Evolutionary conservation across 2,113 vertebrate genomes (phyloP).

Genomic region (Poeciliopsis prolifica): DNA sequence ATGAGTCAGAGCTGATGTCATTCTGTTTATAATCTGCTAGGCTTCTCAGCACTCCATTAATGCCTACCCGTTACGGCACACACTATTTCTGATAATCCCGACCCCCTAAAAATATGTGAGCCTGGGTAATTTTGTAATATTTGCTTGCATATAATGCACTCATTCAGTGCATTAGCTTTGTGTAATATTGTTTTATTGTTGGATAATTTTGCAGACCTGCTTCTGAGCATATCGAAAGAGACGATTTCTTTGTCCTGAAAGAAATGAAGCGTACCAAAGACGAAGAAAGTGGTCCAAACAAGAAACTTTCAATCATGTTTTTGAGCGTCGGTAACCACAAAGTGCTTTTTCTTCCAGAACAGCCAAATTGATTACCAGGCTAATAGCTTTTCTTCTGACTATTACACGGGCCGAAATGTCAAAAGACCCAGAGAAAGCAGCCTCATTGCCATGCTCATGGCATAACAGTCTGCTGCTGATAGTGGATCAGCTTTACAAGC

Average conservation of each 20-base stretch:
- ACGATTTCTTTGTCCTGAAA: slow-evolving; percentile 44
- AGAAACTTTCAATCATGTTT: slow-evolving; percentile 67
- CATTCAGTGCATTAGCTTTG: slow-evolving; percentile 13
- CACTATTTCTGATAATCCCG: slow-evolving; percentile 5
- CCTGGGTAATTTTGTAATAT: not conserved
- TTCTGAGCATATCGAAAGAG: slow-evolving; percentile 54
- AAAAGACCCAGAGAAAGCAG: slow-evolving; percentile 66
- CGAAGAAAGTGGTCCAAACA: slow-evolving; percentile 57
- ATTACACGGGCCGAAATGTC: slow-evolving; percentile 72
- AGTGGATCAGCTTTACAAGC: slow-evolving; percentile 71
- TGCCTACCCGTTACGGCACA: slow-evolving; percentile 8
- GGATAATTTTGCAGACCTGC: slow-evolving; percentile 49
- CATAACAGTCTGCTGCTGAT: slow-evolving; percentile 52
- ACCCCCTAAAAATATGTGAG: not conserved
- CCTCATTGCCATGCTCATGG: slow-evolving; percentile 70
- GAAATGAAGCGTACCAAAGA: slow-evolving; percentile 54
- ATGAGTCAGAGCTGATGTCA: slow-evolving; percentile 74
- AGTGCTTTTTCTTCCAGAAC: slow-evolving; percentile 59
- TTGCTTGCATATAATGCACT: not conserved
- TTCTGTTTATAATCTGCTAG: slow-evolving; percentile 39
- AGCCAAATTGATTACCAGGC: slow-evolving; percentile 72
- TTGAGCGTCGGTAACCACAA: slow-evolving; percentile 48
- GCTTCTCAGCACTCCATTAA: slow-evolving; percentile 36
- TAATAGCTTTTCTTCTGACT: slow-evolving; percentile 74
- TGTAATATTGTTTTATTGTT: slow-evolving; percentile 6